Evolutionary conservation across 2,113 vertebrate genomes (phyloP), one percentile per base, ranked within the genome.

Genomic region (Aptenodytes patagonicus): DNA sequence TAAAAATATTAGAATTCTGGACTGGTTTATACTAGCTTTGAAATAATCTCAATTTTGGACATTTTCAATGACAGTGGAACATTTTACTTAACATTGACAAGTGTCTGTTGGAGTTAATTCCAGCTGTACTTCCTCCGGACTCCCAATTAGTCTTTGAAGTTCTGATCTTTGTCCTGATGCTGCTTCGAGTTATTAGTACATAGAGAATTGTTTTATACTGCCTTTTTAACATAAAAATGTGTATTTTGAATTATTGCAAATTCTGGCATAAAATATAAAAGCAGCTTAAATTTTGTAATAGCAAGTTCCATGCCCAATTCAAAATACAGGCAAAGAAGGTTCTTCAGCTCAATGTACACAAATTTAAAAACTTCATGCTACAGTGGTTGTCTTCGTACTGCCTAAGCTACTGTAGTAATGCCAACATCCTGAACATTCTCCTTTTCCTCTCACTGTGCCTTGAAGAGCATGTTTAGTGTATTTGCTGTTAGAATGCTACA

Each of bases 291-390:
- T 71, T 69, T 51, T 72, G 8, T 68, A 44, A 3, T 49, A n/a
- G 1, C 5, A 46, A 73, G 5, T 69, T 84, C 7, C 2, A 4
- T 73, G 19, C 24, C 13, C 11, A 36, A 0, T 29, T 80, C 15
- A 26, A 69, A 91, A 91, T 82, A 18, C 11, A 29, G 32, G 17
- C 16, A 20, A 9, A 84, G 28, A 60, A 71, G 6, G 51, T 73
- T 58, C 29, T 84, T 68, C n/a, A 82, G 7, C 19, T 82, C 16
- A 28, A 0, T 31, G 12, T 25, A 40, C 4, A 3, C 10, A 29
- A 9, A 52, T 18, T 5, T 36, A 18, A 57, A 85, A 58, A 3
- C 7, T 3, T 75, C 1, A 2, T 69, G 11, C 57, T 71, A 0
- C 20, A 19, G 24, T 47, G 34, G 12, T 81, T 76, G 24, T 38